Evolutionary conservation across 1,140 invertebrate species (phyloP).

Genomic region (Hypsibius dujardini): DNA sequence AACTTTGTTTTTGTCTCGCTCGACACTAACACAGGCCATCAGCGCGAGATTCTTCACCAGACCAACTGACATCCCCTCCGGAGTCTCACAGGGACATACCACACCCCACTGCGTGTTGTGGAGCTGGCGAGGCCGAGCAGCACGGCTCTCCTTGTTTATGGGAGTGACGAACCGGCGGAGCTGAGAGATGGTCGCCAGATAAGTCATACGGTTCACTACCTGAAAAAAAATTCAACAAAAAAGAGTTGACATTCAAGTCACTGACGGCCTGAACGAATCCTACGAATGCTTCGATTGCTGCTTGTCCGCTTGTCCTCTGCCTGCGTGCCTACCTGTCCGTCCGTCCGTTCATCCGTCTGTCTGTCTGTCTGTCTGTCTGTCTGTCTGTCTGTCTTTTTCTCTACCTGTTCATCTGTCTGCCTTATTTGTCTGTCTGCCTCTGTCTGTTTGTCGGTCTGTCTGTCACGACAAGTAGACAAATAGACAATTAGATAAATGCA

Average conservation of each 20-base stretch:
- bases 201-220: not conserved
- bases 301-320: too few relatives aligned
- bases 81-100: slow-evolving; percentile 11
- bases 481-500: too few relatives aligned
- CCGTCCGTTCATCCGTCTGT: too few relatives aligned
- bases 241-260: not conserved
- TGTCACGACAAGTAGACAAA: too few relatives aligned
- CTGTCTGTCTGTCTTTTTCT: too few relatives aligned
- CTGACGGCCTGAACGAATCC: too few relatives aligned
- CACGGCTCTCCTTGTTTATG: not conserved
- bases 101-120: slow-evolving; percentile 16
- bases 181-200: not conserved
- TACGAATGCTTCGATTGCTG: too few relatives aligned
- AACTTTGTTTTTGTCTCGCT: not conserved
- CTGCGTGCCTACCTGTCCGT: too few relatives aligned
- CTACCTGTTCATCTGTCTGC: too few relatives aligned
- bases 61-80: not conserved
- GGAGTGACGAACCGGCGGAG: not conserved
- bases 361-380: too few relatives aligned
- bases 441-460: too few relatives aligned
- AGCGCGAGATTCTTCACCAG: not conserved
- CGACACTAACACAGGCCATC: slow-evolving; percentile 7
- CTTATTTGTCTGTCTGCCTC: too few relatives aligned
- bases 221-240: not conserved
- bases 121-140: not conserved